Base-by-base conservation (phyloP, 2,113 vertebrate species). In the Morone saxatilis region DNA sequence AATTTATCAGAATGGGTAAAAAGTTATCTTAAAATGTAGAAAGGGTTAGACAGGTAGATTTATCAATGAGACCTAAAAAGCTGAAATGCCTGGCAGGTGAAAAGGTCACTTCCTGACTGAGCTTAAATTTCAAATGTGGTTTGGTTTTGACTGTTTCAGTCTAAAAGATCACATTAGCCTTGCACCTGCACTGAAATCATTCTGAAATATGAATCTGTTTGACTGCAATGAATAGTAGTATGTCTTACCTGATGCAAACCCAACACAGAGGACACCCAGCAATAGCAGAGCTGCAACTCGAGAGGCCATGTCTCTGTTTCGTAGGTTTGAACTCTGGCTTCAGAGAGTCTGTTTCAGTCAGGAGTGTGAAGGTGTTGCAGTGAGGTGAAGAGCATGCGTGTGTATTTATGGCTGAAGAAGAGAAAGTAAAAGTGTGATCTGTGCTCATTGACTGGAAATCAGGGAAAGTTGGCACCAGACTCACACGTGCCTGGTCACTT, bases 391-490 rank as follows among this genome's bases (percentile, higher is more conserved):
- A 63, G 0, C 68, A 13, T 13, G 8, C 89, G 81, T 81, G 71
- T 85, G 71, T 7, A 84, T 93, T 93, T 93, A 93, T 92, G 60
- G 68, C 51, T 70, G 48, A 0, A 10, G 0, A 10, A 72, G 36
- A 0, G 88, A 93, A 92, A 93, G 70, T 20, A 81, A 93, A 93
- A 92, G 67, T 86, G 3, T 10, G 9, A 60, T 4, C 11, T 2
- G 0, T 0, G 5, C 9, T 50, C 62, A 11, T 10, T 88, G 63
- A 88, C 77, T 84, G 88, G 84, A 91, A 88, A 9, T 66, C 68
- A 31, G 14, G 2, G 47, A 50, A n/a, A 41, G 17, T 61, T 85
- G 80, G 71, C 66, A 45, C 0, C n/a, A 7, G 20, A 11, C 48
- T 7, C 4, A 5, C 76, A 22, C 8, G 36, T 74, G 50, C 25